These are phyloP conservation scores for Pluvianellus socialis DNA, from an alignment of 2,113 vertebrate species.

Conservation along the genomic window DNA sequence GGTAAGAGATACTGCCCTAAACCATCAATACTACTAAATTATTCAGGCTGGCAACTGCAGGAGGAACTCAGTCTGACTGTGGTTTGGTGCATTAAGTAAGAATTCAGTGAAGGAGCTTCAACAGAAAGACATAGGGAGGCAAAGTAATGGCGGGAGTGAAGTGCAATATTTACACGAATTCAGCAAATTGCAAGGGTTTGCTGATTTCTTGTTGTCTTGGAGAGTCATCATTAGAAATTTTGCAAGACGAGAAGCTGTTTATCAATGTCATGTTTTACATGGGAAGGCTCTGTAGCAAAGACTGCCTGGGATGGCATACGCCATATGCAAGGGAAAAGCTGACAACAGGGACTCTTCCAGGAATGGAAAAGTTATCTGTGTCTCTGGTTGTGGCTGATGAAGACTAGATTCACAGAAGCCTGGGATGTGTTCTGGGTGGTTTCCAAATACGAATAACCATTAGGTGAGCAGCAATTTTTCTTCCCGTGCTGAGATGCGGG, in stretches of 20 bases:
- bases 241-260: neutral
- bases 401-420: neutral
- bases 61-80: neutral
- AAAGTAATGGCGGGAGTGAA: neutral
- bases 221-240: neutral
- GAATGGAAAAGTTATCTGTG: neutral
- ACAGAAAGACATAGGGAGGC: neutral
- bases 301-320: neutral
- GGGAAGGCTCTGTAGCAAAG: neutral
- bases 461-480: neutral
- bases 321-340: neutral
- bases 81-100: neutral
- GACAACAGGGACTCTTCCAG: neutral
- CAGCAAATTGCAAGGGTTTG: neutral
- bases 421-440: rapidly evolving
- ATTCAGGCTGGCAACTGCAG: neutral
- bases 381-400: neutral
- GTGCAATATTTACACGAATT: neutral
- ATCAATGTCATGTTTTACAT: neutral
- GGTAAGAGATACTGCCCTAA: neutral
- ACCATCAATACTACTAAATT: neutral
- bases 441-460: neutral
- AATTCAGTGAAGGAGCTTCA: neutral
- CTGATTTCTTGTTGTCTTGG: neutral
- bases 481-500: neutral